phyloP scores from a whole-genome alignment of 2,797 vertebrate genomes.

The Coracias cyanogaster region DNA sequence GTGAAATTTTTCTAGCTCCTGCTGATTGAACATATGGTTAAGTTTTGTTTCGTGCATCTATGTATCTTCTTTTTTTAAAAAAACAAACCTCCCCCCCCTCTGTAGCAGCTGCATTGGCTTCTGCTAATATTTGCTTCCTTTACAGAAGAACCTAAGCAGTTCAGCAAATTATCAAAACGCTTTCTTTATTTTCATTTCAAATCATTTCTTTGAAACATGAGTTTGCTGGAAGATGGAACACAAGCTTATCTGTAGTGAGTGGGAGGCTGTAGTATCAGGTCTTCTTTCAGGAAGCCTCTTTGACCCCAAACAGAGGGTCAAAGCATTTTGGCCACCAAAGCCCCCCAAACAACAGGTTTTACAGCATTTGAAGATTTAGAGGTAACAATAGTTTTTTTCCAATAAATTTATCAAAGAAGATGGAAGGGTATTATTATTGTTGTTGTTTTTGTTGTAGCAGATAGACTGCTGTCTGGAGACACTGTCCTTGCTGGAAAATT shows the following conservation, averaged over 20 bases:
- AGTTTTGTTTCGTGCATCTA: neutral
- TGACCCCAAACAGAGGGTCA: neutral
- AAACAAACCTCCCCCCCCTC: neutral
- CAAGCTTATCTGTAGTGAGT: neutral
- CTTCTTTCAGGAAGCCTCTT: slow-evolving; percentile 39
- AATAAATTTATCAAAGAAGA: neutral
- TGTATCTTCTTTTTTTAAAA: neutral
- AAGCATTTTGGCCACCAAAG: neutral
- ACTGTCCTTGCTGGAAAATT: neutral
- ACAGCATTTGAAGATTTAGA: neutral
- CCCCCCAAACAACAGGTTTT: neutral
- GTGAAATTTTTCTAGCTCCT: neutral
- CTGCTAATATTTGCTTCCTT: slow-evolving; percentile 18
- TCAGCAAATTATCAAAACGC: neutral
- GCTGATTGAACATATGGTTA: neutral
- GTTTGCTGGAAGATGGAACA: neutral
- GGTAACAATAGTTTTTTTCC: neutral
- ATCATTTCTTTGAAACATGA: neutral
- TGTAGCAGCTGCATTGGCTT: slow-evolving; percentile 22
- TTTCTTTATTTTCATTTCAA: neutral
- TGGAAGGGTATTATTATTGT: neutral
- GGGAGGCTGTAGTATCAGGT: neutral
- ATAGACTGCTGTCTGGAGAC: neutral
- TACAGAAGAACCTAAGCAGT: neutral
- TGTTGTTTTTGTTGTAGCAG: neutral